These are phyloP conservation scores for Alexandromys fortis DNA, from an alignment of 2,113 vertebrate species.

Conservation along the genomic window DNA sequence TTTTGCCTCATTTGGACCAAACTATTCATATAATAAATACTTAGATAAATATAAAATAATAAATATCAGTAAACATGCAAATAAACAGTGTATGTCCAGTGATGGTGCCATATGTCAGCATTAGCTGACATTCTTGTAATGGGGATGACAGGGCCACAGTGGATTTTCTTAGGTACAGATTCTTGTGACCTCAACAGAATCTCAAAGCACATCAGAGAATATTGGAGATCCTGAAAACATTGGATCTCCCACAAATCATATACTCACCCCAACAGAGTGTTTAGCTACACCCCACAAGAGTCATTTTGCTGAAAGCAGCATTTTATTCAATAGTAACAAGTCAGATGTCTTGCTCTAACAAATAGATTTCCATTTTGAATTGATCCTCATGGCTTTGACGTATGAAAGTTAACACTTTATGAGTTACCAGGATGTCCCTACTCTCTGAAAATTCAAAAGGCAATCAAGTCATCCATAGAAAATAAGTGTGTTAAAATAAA, in stretches of 20 bases:
- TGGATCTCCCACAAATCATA: background rate
- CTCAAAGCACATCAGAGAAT: background rate
- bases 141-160: background rate
- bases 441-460: background rate
- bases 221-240: background rate
- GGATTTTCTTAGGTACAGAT: background rate
- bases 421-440: background rate
- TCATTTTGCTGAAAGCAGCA: background rate
- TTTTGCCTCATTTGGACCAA: conserved; percentile 36
- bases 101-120: background rate
- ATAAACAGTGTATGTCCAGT: background rate
- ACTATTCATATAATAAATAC: conserved; percentile 45
- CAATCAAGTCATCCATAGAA: background rate
- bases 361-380: conserved; percentile 1
- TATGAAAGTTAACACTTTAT: background rate
- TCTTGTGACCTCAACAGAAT: background rate
- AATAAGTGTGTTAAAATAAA: conserved; percentile 46
- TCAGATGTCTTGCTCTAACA: background rate
- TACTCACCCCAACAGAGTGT: background rate
- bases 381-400: background rate
- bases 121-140: background rate
- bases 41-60: conserved; percentile 5
- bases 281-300: background rate
- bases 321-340: background rate
- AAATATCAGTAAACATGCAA: conserved; percentile 26